Percentiles rank a stretch among this genome's conserved stretches.
These are phyloP conservation scores for Saturnia japonica DNA, from an alignment of 2,888 invertebrate genomes.

Conservation along the genomic window DNA sequence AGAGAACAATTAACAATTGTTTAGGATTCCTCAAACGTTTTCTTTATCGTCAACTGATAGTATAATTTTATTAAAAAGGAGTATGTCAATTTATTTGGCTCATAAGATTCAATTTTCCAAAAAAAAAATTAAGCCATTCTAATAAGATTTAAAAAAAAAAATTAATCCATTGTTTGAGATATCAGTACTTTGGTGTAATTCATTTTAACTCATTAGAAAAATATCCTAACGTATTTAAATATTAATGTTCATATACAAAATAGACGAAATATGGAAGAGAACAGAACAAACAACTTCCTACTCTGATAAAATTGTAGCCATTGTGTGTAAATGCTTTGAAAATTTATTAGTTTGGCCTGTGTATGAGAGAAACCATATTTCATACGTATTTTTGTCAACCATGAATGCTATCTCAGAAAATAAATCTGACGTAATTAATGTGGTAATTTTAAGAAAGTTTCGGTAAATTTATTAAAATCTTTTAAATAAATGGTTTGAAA, in stretches of 20 bases:
- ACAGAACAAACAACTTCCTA: conserved; percentile 33
- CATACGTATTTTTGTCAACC: neutral
- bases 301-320: conserved; percentile 35
- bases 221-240: neutral
- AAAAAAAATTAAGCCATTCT: too few species aligned
- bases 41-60: neutral
- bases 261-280: neutral
- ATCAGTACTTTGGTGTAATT: neutral
- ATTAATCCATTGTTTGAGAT: neutral
- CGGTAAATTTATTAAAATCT: neutral
- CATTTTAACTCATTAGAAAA: neutral
- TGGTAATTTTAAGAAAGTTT: neutral
- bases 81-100: too few species aligned
- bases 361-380: neutral
- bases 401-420: neutral
- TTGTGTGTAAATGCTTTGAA: conserved; percentile 30
- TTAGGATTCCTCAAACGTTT: neutral
- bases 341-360: conserved; percentile 20
- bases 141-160: neutral
- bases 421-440: neutral
- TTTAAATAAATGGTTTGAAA: neutral
- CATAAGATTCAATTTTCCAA: neutral
- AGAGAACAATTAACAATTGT: neutral
- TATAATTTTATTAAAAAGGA: too few species aligned
- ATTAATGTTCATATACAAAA: neutral